Evolutionary conservation across 2,888 invertebrate genomes (phyloP).

Genomic region (Axea sp.): DNA sequence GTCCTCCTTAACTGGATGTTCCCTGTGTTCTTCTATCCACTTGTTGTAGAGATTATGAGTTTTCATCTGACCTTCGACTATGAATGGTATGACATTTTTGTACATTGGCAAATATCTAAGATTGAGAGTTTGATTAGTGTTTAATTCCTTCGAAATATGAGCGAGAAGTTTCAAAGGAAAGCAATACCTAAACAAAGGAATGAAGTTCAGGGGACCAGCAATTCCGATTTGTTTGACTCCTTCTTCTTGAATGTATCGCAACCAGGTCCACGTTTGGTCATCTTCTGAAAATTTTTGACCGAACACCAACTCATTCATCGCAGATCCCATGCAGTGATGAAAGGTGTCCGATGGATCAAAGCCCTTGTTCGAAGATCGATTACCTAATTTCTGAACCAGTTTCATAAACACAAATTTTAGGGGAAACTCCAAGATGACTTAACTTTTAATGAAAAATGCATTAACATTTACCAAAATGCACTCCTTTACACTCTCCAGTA

Average conservation of each 20-base stretch:
- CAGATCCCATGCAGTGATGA: conserved; percentile 87
- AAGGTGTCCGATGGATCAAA: conserved; percentile 82
- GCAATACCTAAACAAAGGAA: conserved; percentile 87
- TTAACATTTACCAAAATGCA: conserved; percentile 83
- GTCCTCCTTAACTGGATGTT: conserved; percentile 63
- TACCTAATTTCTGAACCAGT: conserved; percentile 67
- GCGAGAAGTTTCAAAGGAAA: too few species aligned
- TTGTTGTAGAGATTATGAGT: conserved; percentile 87
- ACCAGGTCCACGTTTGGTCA: conserved; percentile 88
- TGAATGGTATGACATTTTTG: conserved; percentile 83
- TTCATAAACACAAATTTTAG: background rate
- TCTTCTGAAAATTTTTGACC: conserved; percentile 85
- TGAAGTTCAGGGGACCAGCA: conserved; percentile 90
- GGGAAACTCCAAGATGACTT: too few species aligned
- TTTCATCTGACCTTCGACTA: conserved; percentile 85
- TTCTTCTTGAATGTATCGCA: conserved; percentile 89
- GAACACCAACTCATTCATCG: conserved; percentile 88
- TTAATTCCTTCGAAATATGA: conserved; percentile 1
- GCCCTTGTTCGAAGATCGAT: conserved; percentile 63
- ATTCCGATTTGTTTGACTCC: conserved; percentile 91
- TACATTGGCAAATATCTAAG: conserved; percentile 84
- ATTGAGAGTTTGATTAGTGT: conserved; percentile 38
- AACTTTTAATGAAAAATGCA: too few species aligned
- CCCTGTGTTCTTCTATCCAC: conserved; percentile 82
- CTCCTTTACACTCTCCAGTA: conserved; percentile 83